A percentile compares a stretch with the other conserved stretches of the same genome.
Evolutionary conservation across 2,888 invertebrate species (phyloP).

Genomic region (Dicycla oo): DNA sequence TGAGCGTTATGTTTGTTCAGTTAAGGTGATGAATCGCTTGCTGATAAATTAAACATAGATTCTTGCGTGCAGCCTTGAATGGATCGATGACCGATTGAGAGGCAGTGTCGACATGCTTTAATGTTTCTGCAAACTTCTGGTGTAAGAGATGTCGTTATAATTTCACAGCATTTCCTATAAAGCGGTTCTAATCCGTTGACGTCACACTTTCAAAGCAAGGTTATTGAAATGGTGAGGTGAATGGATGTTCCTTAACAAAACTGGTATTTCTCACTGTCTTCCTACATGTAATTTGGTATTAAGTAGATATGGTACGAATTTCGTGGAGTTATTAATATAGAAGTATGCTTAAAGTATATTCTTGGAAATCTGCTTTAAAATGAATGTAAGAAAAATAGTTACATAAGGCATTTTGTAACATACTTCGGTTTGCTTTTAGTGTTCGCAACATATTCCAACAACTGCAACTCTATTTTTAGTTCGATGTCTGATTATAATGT

Average conservation of each 20-base stretch:
- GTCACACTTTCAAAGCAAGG: slow-evolving; percentile 7
- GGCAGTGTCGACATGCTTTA: slow-evolving; percentile 26
- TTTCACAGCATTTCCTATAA: slow-evolving; percentile 29
- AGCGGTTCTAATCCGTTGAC: slow-evolving; percentile 24
- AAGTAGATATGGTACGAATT: slow-evolving; percentile 15
- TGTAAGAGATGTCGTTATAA: slow-evolving; percentile 34
- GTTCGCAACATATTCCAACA: slow-evolving; percentile 20
- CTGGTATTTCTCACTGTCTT: slow-evolving; percentile 24
- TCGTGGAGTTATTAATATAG: slow-evolving; percentile 11
- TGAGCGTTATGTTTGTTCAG: slow-evolving; percentile 1
- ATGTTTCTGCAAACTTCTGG: slow-evolving; percentile 22
- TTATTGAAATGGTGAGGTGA: background rate
- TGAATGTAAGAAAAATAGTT: slow-evolving; percentile 17
- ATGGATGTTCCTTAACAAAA: background rate
- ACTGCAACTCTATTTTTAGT: slow-evolving; percentile 12
- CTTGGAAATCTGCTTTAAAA: slow-evolving; percentile 45
- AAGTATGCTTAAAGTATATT: slow-evolving; percentile 39
- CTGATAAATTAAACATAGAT: slow-evolving; percentile 21
- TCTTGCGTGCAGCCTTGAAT: slow-evolving; percentile 36
- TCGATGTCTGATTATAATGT: slow-evolving; percentile 34
- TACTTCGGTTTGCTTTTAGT: slow-evolving; percentile 40
- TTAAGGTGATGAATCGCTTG: slow-evolving; percentile 35
- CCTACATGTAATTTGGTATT: slow-evolving; percentile 12
- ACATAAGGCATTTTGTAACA: slow-evolving; percentile 30
- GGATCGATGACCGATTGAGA: slow-evolving; percentile 5